These are phyloP conservation scores for Porites australiensis DNA, from an alignment of 64 coral and sea anemone species.

Conservation along the genomic window DNA sequence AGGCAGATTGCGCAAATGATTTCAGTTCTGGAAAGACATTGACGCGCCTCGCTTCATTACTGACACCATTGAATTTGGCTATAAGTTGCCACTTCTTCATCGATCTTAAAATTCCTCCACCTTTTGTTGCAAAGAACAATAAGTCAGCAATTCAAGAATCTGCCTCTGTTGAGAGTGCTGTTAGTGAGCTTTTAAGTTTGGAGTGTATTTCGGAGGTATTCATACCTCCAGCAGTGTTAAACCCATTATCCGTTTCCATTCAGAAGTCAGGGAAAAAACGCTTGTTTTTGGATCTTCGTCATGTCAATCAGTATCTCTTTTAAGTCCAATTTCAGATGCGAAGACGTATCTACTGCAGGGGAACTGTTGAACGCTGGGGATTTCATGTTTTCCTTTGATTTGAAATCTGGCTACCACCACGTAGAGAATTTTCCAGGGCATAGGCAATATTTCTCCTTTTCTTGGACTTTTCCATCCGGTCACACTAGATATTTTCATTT, in stretches of 20 bases:
- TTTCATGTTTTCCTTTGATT: slow-evolving; percentile 68
- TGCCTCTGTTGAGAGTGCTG: slow-evolving; percentile 29
- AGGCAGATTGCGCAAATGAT: slow-evolving; percentile 13
- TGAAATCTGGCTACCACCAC: slow-evolving; percentile 73
- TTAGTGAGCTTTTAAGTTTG: not conserved
- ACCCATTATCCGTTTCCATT: not conserved
- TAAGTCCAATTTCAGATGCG: no score
- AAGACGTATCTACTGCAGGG: not conserved
- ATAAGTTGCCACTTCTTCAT: slow-evolving; percentile 49
- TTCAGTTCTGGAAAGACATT: slow-evolving; percentile 43
- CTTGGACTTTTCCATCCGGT: slow-evolving; percentile 39
- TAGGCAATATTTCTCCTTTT: slow-evolving; percentile 54
- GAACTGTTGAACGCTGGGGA: slow-evolving; percentile 36
- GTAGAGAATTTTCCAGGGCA: slow-evolving; percentile 49
- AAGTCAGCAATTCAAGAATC: slow-evolving; percentile 50
- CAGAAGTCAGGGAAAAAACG: not conserved
- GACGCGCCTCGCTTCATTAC: slow-evolving; percentile 38
- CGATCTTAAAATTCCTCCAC: not conserved
- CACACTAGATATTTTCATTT: not conserved
- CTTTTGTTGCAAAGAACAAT: slow-evolving; percentile 20
- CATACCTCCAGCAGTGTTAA: not conserved
- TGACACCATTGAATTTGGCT: slow-evolving; percentile 58
- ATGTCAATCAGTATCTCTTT: not conserved
- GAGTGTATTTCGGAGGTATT: not conserved
- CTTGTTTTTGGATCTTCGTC: not conserved